Percentiles rank a stretch among this genome's conserved stretches.
Evolutionary conservation across 2,888 invertebrate genomes (phyloP).

Genomic region (Sepioteuthis lessoniana): DNA sequence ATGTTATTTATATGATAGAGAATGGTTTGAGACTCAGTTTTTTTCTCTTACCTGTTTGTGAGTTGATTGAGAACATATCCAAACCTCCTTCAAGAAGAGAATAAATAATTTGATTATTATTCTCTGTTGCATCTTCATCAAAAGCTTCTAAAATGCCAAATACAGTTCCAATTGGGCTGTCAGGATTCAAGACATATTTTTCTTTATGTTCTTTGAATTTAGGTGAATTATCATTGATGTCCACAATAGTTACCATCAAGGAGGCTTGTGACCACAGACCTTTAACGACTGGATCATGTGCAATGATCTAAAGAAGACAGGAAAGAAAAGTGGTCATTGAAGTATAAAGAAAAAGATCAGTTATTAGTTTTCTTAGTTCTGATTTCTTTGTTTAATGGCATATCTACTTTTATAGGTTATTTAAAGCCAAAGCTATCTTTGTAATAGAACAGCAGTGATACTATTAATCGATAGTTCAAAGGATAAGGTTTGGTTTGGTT

Average conservation of each 20-base stretch:
- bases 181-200: neutral
- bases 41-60: slow-evolving; percentile 52
- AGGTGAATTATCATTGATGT: neutral
- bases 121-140: slow-evolving; percentile 45
- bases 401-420: too few relatives aligned
- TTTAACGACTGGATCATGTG: neutral
- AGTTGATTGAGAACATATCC: slow-evolving; percentile 54
- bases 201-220: neutral
- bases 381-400: too few relatives aligned
- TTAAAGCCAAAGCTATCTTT: too few relatives aligned
- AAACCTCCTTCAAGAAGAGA: slow-evolving; percentile 46
- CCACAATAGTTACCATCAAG: neutral
- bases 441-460: too few relatives aligned
- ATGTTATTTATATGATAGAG: neutral
- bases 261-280: neutral
- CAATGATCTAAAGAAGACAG: neutral
- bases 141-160: slow-evolving; percentile 49
- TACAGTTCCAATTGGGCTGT: neutral
- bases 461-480: too few relatives aligned
- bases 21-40: neutral
- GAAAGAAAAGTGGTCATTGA: neutral
- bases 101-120: slow-evolving; percentile 49
- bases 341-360: too few relatives aligned
- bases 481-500: too few relatives aligned
- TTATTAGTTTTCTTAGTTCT: too few relatives aligned